Base-by-base conservation (phyloP, 2,113 vertebrate species). In the Halichoerus grypus region DNA sequence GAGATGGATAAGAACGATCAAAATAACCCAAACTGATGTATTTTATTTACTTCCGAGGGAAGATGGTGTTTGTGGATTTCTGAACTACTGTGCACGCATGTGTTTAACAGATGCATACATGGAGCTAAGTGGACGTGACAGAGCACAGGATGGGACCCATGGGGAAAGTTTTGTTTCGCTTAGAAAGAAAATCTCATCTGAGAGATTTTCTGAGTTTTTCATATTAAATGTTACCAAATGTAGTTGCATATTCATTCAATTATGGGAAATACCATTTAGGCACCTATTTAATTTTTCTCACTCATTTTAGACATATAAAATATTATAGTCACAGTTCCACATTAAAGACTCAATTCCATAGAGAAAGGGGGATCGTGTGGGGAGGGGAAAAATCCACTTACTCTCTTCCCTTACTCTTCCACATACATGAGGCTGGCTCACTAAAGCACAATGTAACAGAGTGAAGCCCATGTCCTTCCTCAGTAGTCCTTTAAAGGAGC, bases 51-150 rank as follows among this genome's bases (percentile, higher is more conserved):
- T 91, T 74, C 0, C 0, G n/a, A 77, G 42, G 33, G 36, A 95
- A 88, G 98, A 97, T 1, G 88, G 91, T 42, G n/a, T 57, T 22
- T 21, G 10, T 51, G 53, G 49, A 63, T 72, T 98, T 97, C 71
- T 96, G 46, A 95, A 97, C 89, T 28, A 71, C 14, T 4, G 18
- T 51, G 61, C 76, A 55, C 49, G 88, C 59, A 57, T 93, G 95
- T 97, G 97, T 93, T 88, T 98, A 98, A 97, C 61, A 98, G 97
- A 98, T 46, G 71, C 85, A 79, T 39, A 71, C 28, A 10, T 19
- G 61, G 83, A 63, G 92, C 93, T 63, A 91, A 57, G 46, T 7
- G 42, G 46, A 61, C 13, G 8, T 0, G 39, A 12, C 14, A 0
- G 22, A 80, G 14, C 55, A 57, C 26, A 9, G 53, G 67, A 80